Conservation (phyloP, 2,797 vertebrate species). For the Sphaeramia orbicularis region DNA sequence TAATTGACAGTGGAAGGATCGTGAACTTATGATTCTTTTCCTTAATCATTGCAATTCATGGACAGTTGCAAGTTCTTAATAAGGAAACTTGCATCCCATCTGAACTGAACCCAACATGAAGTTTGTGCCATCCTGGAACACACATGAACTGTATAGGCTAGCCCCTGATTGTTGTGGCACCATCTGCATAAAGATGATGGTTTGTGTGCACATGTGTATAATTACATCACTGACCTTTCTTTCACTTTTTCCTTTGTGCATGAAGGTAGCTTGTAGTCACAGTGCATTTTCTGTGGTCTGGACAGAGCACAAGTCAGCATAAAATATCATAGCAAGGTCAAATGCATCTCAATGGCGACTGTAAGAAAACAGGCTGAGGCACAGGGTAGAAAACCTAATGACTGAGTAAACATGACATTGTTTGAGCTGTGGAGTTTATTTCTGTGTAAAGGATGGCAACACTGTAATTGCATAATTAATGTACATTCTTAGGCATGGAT, state of each 20-base stretch:
- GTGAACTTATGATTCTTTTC: no score
- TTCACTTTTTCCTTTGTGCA: conserved; percentile 34
- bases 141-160: not conserved
- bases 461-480: not conserved
- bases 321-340: not conserved
- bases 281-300: conserved; percentile 8
- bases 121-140: not conserved
- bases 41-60: no score
- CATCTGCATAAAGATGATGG: conserved; percentile 27
- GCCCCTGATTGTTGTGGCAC: not conserved
- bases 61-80: no score
- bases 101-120: not conserved
- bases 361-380: not conserved
- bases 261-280: not conserved
- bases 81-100: no score
- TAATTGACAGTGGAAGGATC: no score
- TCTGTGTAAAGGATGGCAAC: not conserved
- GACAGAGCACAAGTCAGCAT: not conserved
- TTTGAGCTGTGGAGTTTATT: conserved; percentile 6
- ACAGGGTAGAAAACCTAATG: not conserved
- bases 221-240: conserved; percentile 55
- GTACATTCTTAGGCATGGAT: conserved; percentile 41
- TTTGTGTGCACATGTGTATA: conserved; percentile 30
- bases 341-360: not conserved
- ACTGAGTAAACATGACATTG: not conserved